Base-by-base conservation (phyloP, 2,113 vertebrate species). In the Nibea albiflora region DNA sequence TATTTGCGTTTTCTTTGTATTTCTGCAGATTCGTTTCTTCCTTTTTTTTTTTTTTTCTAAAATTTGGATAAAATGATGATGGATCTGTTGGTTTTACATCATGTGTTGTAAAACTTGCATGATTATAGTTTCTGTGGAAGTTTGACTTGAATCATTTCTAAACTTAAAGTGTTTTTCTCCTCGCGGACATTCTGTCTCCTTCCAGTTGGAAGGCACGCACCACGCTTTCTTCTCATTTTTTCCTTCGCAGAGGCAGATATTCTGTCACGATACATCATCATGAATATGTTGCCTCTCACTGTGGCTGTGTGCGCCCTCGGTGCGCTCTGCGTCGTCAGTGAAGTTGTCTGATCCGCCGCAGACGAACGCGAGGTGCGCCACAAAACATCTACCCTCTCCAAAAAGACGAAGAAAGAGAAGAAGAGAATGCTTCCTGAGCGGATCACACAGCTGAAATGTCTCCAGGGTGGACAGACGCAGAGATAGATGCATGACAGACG, bases 281-380 rank as follows among this genome's bases (percentile, higher is more conserved):
- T 53, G 31, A 47, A 26, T 12, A 16, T 42, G 65, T 3, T 2
- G 20, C 20, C 11, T 28, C 7, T 44, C 20, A 39, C 42, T 24
- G 31, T 31, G 20, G 4, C 66, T 53, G 16, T 50, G 80, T 70
- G 69, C 86, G 69, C 84, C 42, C 73, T 47, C 11, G 15, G 69
- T 44, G 76, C 71, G 74, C 64, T 76, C 0, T 75, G 66, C 53
- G 67, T 85, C 61, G 69, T 78, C 84, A 61, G 31, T 71, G 60
- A 81, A 88, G 82, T 87, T 86, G 26, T 46, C 73, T 63, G 65
- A 80, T 89, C 56, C 60, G 57, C 74, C 66, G 86, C 78, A 68
- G 77, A 72, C 72, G 58, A 66, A 64, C 67, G 57, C 62, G 53
- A 63, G 16, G 72, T 58, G 73, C 56, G 62, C 73, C 58, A 42